Conservation (phyloP, 92 coral and sea anemone species). For the Palythoa caribaeorum region DNA sequence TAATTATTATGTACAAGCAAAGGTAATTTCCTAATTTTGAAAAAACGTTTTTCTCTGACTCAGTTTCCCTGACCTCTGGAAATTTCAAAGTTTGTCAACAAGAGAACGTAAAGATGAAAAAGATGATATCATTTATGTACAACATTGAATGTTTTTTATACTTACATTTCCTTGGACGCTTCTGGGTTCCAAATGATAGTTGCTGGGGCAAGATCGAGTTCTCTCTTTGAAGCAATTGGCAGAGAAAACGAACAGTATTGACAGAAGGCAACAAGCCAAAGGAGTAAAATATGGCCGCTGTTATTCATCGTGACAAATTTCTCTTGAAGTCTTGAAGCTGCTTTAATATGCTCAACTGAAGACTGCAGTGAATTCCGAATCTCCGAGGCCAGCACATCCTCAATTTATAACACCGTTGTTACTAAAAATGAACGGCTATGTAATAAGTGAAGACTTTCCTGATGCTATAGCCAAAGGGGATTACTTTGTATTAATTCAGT, state of each 20-base stretch:
- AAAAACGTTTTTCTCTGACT: too few species aligned
- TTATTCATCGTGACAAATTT: background rate
- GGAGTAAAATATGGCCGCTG: background rate
- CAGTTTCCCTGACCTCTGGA: too few species aligned
- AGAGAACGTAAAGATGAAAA: too few species aligned
- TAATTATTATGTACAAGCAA: too few species aligned
- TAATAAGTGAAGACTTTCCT: background rate
- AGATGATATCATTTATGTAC: too few species aligned
- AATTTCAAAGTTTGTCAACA: too few species aligned
- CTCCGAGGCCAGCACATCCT: background rate
- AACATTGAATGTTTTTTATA: background rate
- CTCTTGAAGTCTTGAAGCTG: background rate
- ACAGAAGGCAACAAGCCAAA: background rate
- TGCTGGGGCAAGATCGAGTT: background rate
- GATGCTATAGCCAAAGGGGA: background rate
- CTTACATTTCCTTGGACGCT: constrained; percentile 15
- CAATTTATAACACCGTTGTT: constrained; percentile 6
- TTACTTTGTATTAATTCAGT: background rate
- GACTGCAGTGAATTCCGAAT: background rate
- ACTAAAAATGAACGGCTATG: constrained; percentile 25
- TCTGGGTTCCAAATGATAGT: constrained; percentile 22
- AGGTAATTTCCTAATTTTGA: too few species aligned
- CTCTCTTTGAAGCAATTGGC: background rate
- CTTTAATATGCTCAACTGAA: background rate
- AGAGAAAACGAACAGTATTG: background rate